These are phyloP conservation scores for Aix galericulata DNA, from an alignment of 2,113 vertebrate genomes.

Conservation along the genomic window DNA sequence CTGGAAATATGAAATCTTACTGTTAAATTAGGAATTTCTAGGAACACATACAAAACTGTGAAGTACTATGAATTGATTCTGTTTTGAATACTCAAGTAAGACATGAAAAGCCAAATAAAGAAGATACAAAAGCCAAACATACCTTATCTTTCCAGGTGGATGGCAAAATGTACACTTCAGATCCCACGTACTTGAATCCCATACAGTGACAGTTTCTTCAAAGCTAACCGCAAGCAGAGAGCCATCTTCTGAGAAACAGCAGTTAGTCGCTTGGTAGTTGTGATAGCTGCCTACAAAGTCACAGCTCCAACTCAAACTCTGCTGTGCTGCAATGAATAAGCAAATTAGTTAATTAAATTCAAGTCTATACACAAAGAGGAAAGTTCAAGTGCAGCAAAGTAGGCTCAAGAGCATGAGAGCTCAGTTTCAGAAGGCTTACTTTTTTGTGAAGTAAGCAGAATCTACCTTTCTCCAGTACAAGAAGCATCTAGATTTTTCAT, in stretches of 20 bases:
- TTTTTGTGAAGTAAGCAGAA: not conserved
- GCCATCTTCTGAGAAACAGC: slow-evolving; percentile 93
- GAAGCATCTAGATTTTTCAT: not conserved
- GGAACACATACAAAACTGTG: not conserved
- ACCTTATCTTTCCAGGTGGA: slow-evolving; percentile 91
- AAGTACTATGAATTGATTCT: not conserved
- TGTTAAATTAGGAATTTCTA: not conserved
- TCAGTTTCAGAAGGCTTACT: not conserved
- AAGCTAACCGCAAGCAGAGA: slow-evolving; percentile 93
- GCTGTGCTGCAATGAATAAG: slow-evolving; percentile 66
- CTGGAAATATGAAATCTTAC: not conserved
- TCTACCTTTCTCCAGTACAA: not conserved
- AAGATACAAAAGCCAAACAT: not conserved
- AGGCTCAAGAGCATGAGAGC: not conserved
- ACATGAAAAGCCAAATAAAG: not conserved
- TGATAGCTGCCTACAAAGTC: slow-evolving; percentile 94
- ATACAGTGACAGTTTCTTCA: slow-evolving; percentile 89
- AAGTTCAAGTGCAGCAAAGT: not conserved
- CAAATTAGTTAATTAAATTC: not conserved
- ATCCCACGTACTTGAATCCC: slow-evolving; percentile 91
- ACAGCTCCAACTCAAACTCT: slow-evolving; percentile 89
- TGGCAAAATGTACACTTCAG: slow-evolving; percentile 92
- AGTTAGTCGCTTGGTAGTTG: slow-evolving; percentile 83
- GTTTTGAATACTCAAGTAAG: not conserved
- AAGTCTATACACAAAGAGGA: not conserved